Base-by-base conservation (phyloP, 2,797 vertebrate genomes). In the Syndactyla subalaris region DNA sequence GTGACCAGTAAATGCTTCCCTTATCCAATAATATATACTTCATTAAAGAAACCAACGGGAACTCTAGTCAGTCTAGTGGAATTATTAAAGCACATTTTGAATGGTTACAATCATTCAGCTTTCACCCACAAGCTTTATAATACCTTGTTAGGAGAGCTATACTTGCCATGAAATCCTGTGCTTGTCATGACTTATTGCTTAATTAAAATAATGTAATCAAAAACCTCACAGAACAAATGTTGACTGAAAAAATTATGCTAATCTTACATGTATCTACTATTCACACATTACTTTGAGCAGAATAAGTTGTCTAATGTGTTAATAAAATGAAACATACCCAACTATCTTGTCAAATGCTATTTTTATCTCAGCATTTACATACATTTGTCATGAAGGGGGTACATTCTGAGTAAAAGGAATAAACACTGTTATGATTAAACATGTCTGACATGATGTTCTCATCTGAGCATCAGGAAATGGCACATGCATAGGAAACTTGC, bases 131-230 rank as follows among this genome's bases (percentile, higher is more conserved):
- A n/a, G 43, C 24, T 51, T 91, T 89, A 45, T 55, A 84, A 84
- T 84, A 79, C 45, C 66, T 85, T 77, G 8, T 72, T 67, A 85
- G 63, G 20, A 81, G 23, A 36, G 29, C 54, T 86, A 72, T 39
- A 51, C 49, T 92, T 81, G 66, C 82, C 79, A 74, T 61, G 76
- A 86, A 88, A 95, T 67, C 62, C 65, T 72, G 29, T 54, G 52
- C 87, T 84, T 95, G 88, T 89, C 94, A 88, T 74, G 63, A 88
- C 90, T 88, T 96, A 92, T 30, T 76, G 68, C 77, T 94, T 97
- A 95, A 96, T 96, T 96, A 96, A 96, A 96, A 95, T 96, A 95
- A 93, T 81, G 85, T 76, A 96, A 97, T 93, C 85, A 94, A 91
- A 97, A 95, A 90, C 36, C 84, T 81, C 29, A 55, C 21, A 85